Evolutionary conservation across 2,113 vertebrate species (phyloP).

Genomic region (Tricholaema leucomelas): DNA sequence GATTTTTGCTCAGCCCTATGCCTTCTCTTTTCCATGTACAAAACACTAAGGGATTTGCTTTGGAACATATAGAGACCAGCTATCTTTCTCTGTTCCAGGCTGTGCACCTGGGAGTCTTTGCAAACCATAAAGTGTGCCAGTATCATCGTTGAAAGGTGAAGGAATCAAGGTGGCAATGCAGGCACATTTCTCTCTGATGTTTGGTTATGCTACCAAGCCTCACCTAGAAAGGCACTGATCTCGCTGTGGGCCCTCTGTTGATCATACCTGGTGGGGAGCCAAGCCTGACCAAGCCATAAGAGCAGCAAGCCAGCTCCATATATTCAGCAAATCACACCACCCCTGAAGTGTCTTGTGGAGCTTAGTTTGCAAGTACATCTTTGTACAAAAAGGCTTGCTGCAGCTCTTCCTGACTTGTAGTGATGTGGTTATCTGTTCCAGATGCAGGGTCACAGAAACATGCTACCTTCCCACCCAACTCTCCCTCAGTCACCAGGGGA

Average conservation of each 20-base stretch:
- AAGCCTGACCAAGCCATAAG: neutral
- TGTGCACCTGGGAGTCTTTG: neutral
- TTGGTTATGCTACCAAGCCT: neutral
- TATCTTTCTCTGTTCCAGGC: neutral
- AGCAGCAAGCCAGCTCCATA: neutral
- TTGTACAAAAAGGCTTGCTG: neutral
- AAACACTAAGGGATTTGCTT: neutral
- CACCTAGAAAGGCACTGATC: neutral
- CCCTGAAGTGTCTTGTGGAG: neutral
- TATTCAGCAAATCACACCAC: neutral
- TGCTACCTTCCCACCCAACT: neutral
- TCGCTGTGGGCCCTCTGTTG: neutral
- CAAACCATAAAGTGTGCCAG: neutral
- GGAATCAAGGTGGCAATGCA: neutral
- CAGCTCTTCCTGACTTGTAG: neutral
- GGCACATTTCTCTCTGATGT: neutral
- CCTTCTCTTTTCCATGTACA: too few relatives aligned
- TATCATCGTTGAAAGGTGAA: neutral
- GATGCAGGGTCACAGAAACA: neutral
- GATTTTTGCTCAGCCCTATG: neutral
- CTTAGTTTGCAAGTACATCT: neutral
- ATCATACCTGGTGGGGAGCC: neutral
- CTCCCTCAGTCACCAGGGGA: neutral
- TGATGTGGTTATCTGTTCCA: neutral
- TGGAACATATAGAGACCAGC: neutral